phyloP scores from a whole-genome alignment of 2,113 vertebrate genomes.

The Hypomesus transpacificus region DNA sequence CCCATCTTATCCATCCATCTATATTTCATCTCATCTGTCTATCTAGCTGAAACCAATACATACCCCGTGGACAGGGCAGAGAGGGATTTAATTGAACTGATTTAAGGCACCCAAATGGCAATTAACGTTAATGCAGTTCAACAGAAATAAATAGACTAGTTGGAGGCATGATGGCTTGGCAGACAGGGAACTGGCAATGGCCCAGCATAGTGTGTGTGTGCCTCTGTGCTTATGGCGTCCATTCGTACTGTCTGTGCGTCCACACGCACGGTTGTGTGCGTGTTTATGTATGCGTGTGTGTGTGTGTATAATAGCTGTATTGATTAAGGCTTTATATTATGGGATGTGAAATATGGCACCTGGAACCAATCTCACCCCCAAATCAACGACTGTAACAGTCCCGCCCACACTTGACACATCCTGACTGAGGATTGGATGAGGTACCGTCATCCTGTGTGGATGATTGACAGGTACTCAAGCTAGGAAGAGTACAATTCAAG shows the following conservation, averaged over 20 bases:
- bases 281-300: not conserved
- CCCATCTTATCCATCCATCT: not conserved
- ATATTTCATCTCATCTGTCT: not conserved
- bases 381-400: not conserved
- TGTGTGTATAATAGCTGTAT: not conserved
- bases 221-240: not conserved
- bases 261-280: not conserved
- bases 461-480: not conserved
- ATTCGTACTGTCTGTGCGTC: not conserved
- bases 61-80: not conserved
- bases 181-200: not conserved
- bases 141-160: conserved; percentile 11
- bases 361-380: not conserved
- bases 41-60: not conserved
- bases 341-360: conserved; percentile 12
- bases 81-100: conserved; percentile 15
- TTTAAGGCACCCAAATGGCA: conserved; percentile 16
- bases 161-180: not conserved
- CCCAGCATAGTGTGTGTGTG: conserved; percentile 20
- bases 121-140: conserved; percentile 11
- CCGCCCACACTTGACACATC: not conserved
- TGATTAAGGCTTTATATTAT: conserved; percentile 15
- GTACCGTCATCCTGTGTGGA: not conserved
- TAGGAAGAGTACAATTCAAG: not conserved
- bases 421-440: not conserved